A percentile compares a stretch with the other conserved stretches of the same genome.
These are phyloP conservation scores for Muscicapa striata DNA, from an alignment of 2,797 vertebrate species.

Conservation along the genomic window DNA sequence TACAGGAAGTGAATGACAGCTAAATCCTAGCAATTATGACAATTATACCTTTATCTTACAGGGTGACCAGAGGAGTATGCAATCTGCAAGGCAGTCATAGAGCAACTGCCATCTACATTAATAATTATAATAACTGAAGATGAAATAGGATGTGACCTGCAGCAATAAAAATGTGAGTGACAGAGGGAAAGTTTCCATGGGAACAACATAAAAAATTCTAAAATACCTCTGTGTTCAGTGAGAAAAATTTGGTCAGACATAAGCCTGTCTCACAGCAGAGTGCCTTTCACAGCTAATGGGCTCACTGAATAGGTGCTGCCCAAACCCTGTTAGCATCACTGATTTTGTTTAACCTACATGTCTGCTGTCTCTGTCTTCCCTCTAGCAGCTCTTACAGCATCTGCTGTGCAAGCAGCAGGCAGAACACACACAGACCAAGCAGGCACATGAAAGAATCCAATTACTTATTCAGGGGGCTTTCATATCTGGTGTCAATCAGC, in stretches of 20 bases:
- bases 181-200: conserved; percentile 41
- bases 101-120: not conserved
- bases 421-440: not conserved
- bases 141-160: conserved; percentile 1
- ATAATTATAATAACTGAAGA: not conserved
- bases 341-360: not conserved
- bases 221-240: not conserved
- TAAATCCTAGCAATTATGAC: not conserved
- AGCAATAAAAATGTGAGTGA: not conserved
- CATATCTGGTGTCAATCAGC: not conserved
- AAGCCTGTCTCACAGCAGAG: not conserved
- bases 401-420: not conserved
- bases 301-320: not conserved
- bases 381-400: not conserved
- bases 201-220: not conserved
- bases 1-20: not conserved
- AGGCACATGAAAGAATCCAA: not conserved
- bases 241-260: not conserved
- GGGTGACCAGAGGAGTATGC: not conserved
- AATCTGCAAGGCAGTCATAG: not conserved
- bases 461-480: not conserved
- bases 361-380: not conserved
- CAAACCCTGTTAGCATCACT: not conserved
- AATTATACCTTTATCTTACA: not conserved
- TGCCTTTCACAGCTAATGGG: not conserved